These are phyloP conservation scores for Danio aesculapii DNA, from an alignment of 2,797 vertebrate genomes.

Conservation along the genomic window DNA sequence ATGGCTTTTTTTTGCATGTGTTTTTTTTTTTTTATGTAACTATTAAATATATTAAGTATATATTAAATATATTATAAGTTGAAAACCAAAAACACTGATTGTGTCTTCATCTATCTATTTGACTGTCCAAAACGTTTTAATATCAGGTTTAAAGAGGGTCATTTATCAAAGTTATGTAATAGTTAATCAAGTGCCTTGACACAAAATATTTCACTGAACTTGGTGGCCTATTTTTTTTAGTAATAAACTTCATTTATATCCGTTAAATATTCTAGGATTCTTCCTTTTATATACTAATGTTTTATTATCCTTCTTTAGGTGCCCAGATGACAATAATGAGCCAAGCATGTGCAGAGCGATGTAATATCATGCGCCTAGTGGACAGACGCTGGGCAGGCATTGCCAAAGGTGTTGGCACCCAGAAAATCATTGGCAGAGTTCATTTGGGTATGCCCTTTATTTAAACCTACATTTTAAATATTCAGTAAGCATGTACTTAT, in stretches of 20 bases:
- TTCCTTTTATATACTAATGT: no score
- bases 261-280: no score
- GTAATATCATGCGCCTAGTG: conserved; percentile 98
- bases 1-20: no score
- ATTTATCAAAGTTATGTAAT: no score
- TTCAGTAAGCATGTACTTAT: not conserved
- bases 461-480: conserved; percentile 8
- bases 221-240: not conserved
- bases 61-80: no score
- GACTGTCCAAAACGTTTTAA: no score
- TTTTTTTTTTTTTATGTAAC: no score
- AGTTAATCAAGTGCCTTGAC: not conserved
- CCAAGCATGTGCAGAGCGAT: conserved; percentile 96
- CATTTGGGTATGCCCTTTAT: conserved; percentile 86
- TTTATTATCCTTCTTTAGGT: conserved; percentile 75
- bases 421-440: conserved; percentile 98
- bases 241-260: not conserved
- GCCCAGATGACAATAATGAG: conserved; percentile 99
- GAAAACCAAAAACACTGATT: no score
- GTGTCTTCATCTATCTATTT: no score
- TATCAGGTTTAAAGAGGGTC: no score
- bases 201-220: not conserved
- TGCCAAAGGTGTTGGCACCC: conserved; percentile 97
- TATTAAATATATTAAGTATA: no score
- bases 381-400: conserved; percentile 98